Percentiles rank a stretch among this genome's conserved stretches.
These are phyloP conservation scores for Chelmon rostratus DNA, from an alignment of 2,797 vertebrate genomes.

Conservation along the genomic window DNA sequence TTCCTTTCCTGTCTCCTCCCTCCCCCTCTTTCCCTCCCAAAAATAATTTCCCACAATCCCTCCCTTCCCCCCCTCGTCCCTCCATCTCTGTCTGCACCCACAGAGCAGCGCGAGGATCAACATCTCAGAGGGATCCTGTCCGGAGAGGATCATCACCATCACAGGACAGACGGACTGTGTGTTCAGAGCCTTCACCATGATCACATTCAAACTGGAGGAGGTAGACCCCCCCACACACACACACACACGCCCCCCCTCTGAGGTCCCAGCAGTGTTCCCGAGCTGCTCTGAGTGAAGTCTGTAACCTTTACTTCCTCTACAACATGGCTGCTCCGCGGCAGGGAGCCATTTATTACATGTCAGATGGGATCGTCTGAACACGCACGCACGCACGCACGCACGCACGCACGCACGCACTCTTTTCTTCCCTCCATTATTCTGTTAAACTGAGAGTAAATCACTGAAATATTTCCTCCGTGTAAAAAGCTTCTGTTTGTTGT, in stretches of 20 bases:
- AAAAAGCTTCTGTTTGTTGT: neutral
- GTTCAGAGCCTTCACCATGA: slow-evolving; percentile 96
- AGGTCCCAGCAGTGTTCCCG: slow-evolving; percentile 30
- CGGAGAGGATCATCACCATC: slow-evolving; percentile 96
- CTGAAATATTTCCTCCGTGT: neutral
- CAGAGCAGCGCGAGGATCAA: slow-evolving; percentile 97
- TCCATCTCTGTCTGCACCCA: slow-evolving; percentile 18
- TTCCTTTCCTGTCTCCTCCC: neutral
- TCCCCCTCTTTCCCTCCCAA: neutral
- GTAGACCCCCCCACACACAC: slow-evolving; percentile 71
- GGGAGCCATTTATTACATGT: slow-evolving; percentile 68
- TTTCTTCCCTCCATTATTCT: neutral
- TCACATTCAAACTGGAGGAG: slow-evolving; percentile 96
- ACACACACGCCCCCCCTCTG: neutral
- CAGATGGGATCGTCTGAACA: slow-evolving; percentile 48
- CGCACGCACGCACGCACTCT: neutral
- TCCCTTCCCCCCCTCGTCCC: neutral
- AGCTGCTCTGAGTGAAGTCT: slow-evolving; percentile 38
- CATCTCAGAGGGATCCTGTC: slow-evolving; percentile 96
- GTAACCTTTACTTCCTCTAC: slow-evolving; percentile 63
- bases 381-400: slow-evolving; percentile 22
- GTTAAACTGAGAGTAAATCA: neutral
- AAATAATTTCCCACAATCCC: neutral
- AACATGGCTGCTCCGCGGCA: slow-evolving; percentile 33
- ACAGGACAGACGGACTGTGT: slow-evolving; percentile 93